Percentiles rank a stretch among this genome's conserved stretches.
These are phyloP conservation scores for Spatulosminthurus flaviceps DNA, from an alignment of 2,888 invertebrate genomes.

Conservation along the genomic window DNA sequence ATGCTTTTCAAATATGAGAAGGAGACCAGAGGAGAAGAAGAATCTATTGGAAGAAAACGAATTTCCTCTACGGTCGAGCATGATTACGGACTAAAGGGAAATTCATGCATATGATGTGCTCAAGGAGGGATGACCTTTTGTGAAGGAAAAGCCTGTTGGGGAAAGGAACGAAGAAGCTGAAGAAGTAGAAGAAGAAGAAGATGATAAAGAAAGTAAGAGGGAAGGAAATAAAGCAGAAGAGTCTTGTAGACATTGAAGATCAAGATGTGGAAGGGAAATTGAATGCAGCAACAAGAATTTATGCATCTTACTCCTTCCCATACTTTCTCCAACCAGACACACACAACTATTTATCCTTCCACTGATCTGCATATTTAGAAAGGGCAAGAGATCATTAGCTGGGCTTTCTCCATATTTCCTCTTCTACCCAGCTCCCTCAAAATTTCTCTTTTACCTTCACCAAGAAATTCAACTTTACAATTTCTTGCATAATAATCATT, in stretches of 20 bases:
- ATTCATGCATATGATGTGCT: no score
- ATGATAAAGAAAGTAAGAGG: background rate
- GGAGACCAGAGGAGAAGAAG: no score
- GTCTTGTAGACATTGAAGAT: background rate
- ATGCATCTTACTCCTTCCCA: background rate
- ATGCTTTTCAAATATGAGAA: no score
- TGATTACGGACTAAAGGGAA: background rate
- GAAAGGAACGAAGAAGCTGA: background rate
- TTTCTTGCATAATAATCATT: no score
- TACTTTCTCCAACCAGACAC: background rate
- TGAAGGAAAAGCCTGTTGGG: background rate
- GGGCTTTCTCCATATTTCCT: background rate
- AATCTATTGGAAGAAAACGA: no score
- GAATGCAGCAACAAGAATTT: background rate
- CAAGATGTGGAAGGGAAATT: constrained; percentile 11
- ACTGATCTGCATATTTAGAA: no score
- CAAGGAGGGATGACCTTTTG: background rate
- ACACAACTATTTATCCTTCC: no score
- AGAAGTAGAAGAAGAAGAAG: background rate
- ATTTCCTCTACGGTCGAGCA: background rate
- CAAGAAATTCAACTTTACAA: background rate
- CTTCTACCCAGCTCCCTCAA: background rate
- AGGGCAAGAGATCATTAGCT: no score
- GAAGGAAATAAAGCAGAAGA: constrained; percentile 3
- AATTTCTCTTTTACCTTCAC: no score